A percentile compares a stretch with the other conserved stretches of the same genome.
phyloP scores from a whole-genome alignment of 2,888 invertebrate species.

The Andrena praecox region DNA sequence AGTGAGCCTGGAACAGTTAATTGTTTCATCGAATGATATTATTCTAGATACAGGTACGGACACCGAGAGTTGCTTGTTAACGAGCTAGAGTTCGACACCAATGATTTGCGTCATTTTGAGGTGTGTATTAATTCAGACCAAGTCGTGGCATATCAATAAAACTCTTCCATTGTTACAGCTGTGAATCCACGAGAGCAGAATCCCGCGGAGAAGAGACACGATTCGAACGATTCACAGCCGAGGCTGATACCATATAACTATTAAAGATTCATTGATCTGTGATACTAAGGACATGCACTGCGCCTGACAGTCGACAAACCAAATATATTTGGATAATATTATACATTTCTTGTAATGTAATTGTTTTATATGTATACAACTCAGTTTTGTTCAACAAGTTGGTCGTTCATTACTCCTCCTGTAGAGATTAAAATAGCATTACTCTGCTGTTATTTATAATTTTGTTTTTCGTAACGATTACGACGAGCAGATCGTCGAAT shows the following conservation, averaged over 20 bases:
- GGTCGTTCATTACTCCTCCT: constrained; percentile 36
- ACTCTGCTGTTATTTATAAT: constrained; percentile 29
- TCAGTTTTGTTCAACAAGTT: constrained; percentile 33
- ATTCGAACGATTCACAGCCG: constrained; percentile 34
- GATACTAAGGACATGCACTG: constrained; percentile 70
- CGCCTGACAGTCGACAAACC: constrained; percentile 58
- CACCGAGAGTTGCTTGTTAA: constrained; percentile 85
- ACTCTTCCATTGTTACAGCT: constrained; percentile 64
- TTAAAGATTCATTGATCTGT: constrained; percentile 75
- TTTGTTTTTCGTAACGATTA: constrained; percentile 22
- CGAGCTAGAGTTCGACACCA: constrained; percentile 84
- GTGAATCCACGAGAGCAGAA: constrained; percentile 48
- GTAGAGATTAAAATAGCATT: constrained; percentile 35
- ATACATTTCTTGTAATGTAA: constrained; percentile 52
- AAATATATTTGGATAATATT: constrained; percentile 63
- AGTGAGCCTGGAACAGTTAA: not conserved
- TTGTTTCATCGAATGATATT: constrained; percentile 5
- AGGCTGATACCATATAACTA: constrained; percentile 46
- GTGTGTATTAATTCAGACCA: constrained; percentile 68
- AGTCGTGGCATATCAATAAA: constrained; percentile 38
- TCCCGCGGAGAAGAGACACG: constrained; percentile 26
- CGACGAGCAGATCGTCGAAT: constrained; percentile 34
- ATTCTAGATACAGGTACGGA: constrained; percentile 81
- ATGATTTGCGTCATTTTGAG: constrained; percentile 85
- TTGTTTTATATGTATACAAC: constrained; percentile 54